Evolutionary conservation across 2,113 vertebrate genomes (phyloP).

Genomic region (Psephotus haematonotus): DNA sequence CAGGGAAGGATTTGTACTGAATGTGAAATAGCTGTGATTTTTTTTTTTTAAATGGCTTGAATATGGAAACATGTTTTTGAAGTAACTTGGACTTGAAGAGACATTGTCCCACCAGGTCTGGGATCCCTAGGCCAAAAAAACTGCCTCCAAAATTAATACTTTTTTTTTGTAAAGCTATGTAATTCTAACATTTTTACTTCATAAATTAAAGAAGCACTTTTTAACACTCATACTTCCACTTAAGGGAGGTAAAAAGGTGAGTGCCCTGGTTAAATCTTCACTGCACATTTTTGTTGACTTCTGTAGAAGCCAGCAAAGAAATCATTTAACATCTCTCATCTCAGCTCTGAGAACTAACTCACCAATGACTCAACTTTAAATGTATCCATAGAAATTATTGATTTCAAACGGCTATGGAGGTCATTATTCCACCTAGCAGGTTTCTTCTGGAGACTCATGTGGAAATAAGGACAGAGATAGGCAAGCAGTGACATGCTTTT

Average conservation of each 20-base stretch:
- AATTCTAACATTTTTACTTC: neutral
- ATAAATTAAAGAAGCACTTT: neutral
- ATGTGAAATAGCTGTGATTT: conserved; percentile 2
- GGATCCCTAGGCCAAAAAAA: neutral
- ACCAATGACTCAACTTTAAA: neutral
- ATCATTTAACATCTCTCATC: neutral
- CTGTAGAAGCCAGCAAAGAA: neutral
- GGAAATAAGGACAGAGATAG: neutral
- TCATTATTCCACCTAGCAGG: neutral
- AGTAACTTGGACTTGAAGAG: neutral
- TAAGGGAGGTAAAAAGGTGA: neutral
- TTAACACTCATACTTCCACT: neutral
- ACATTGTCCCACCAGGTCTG: neutral
- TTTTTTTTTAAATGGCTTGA: neutral
- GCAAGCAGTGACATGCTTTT: neutral
- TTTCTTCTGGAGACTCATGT: neutral
- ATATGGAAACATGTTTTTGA: neutral
- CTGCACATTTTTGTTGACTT: neutral
- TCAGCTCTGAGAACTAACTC: neutral
- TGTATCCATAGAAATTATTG: neutral
- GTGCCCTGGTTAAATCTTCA: neutral
- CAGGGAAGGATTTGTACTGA: conserved; percentile 28
- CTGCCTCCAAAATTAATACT: neutral
- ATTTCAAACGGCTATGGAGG: neutral
- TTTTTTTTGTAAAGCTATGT: neutral